phyloP scores from a whole-genome alignment of 2,888 invertebrate species.

The Phymatocera aterrima region DNA sequence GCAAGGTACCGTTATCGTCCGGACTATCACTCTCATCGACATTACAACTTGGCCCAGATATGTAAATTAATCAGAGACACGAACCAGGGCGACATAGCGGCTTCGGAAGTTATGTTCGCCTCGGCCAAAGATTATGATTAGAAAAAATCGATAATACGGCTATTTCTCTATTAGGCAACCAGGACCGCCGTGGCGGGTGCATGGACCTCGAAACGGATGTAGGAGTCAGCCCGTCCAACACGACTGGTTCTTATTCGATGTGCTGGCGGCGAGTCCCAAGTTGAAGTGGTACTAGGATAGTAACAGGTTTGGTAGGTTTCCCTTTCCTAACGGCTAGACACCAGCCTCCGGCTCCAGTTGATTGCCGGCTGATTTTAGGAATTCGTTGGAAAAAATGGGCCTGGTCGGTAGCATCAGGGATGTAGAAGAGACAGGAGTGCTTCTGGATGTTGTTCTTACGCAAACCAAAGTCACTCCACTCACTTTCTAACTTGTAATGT shows the following conservation, averaged over 20 bases:
- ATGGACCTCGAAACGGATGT: constrained; percentile 45
- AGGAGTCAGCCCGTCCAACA: constrained; percentile 16
- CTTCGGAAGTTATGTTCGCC: constrained; percentile 54
- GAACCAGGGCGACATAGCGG: constrained; percentile 61
- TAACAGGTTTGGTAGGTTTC: constrained; percentile 54
- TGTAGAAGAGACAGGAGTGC: constrained; percentile 58
- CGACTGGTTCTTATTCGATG: constrained; percentile 1
- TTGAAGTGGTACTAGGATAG: constrained; percentile 60
- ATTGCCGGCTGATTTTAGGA: constrained; percentile 60
- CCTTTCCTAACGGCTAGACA: background rate
- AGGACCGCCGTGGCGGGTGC: constrained; percentile 53
- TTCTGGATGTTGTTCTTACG: background rate
- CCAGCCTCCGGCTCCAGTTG: background rate
- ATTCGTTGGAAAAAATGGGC: constrained; percentile 63
- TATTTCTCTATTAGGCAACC: constrained; percentile 68
- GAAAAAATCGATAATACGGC: constrained; percentile 65
- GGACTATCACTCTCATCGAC: background rate
- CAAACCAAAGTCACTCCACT: background rate
- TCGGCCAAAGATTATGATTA: constrained; percentile 5
- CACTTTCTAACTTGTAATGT: background rate
- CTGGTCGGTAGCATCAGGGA: constrained; percentile 62
- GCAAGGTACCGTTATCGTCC: too few relatives aligned
- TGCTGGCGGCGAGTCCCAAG: constrained; percentile 45
- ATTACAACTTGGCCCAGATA: constrained; percentile 51
- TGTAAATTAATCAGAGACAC: constrained; percentile 63